A percentile compares a stretch with the other conserved stretches of the same genome.
phyloP scores from a whole-genome alignment of 1,140 invertebrate genomes.

The Bombyx mandarina region DNA sequence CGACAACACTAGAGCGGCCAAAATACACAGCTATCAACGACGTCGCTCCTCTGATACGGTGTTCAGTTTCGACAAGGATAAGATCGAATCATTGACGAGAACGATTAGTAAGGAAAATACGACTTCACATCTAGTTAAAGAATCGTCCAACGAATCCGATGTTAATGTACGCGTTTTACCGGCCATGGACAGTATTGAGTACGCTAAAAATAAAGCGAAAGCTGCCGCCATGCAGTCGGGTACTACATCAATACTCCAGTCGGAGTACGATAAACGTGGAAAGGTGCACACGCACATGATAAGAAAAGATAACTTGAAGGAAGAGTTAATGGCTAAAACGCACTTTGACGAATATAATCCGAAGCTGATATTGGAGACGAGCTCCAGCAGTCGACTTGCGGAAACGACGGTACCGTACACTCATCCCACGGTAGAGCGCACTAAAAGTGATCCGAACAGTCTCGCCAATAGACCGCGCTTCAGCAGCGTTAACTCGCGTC shows the following conservation, averaged over 20 bases:
- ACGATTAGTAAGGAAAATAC: conserved; percentile 62
- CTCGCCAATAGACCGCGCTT: conserved; percentile 78
- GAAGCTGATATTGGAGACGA: conserved; percentile 66
- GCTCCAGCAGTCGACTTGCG: conserved; percentile 63
- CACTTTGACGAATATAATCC: conserved; percentile 77
- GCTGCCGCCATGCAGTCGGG: conserved; percentile 41
- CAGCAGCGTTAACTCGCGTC: conserved; percentile 76
- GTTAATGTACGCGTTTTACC: conserved; percentile 64
- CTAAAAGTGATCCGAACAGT: conserved; percentile 87
- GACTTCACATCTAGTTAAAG: conserved; percentile 58
- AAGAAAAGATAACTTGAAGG: conserved; percentile 73
- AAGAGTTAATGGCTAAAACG: conserved; percentile 75
- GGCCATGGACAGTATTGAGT: conserved; percentile 72
- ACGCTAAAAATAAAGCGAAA: conserved; percentile 66
- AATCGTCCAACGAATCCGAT: conserved; percentile 72
- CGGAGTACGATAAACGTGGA: conserved; percentile 74
- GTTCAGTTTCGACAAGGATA: conserved; percentile 79
- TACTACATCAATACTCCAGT: conserved; percentile 60
- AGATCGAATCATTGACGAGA: conserved; percentile 77
- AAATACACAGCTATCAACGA: conserved; percentile 63
- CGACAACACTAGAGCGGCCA: conserved; percentile 51
- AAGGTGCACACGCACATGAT: conserved; percentile 69
- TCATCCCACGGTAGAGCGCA: conserved; percentile 83
- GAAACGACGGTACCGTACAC: conserved; percentile 66
- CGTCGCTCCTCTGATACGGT: conserved; percentile 74